These are phyloP conservation scores for Stegodyphus dumicola DNA, from an alignment of 1,140 invertebrate species.

Conservation along the genomic window DNA sequence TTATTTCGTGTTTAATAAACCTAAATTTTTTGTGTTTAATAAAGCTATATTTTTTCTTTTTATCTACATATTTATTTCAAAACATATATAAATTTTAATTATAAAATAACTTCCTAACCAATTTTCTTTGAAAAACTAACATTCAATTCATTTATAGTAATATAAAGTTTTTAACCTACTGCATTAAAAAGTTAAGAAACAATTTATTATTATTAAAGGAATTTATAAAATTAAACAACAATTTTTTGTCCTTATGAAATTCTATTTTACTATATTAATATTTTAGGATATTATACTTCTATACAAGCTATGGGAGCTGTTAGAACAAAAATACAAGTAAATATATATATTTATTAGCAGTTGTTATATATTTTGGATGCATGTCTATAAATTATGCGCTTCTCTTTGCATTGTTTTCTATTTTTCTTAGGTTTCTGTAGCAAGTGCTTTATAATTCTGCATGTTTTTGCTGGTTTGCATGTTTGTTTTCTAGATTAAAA, in stretches of 20 bases:
- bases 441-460: slow-evolving; percentile 19
- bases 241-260: no score
- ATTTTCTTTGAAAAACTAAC: no score
- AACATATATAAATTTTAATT: no score
- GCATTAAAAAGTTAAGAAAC: no score
- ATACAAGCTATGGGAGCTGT: slow-evolving; percentile 72
- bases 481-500: slow-evolving; percentile 24
- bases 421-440: slow-evolving; percentile 42
- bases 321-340: slow-evolving; percentile 71
- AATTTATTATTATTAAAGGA: no score
- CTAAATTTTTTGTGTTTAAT: not conserved
- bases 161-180: no score
- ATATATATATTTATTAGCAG: not conserved
- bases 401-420: slow-evolving; percentile 1
- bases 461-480: slow-evolving; percentile 34
- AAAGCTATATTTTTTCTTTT: not conserved
- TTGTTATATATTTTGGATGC: not conserved
- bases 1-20: not conserved
- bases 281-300: slow-evolving; percentile 70
- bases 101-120: no score
- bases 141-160: no score
- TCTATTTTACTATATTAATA: not conserved
- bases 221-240: no score
- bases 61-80: not conserved
- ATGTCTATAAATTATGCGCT: not conserved